Evolutionary conservation across 2,888 invertebrate genomes (phyloP).

Genomic region (Patella pellucida): DNA sequence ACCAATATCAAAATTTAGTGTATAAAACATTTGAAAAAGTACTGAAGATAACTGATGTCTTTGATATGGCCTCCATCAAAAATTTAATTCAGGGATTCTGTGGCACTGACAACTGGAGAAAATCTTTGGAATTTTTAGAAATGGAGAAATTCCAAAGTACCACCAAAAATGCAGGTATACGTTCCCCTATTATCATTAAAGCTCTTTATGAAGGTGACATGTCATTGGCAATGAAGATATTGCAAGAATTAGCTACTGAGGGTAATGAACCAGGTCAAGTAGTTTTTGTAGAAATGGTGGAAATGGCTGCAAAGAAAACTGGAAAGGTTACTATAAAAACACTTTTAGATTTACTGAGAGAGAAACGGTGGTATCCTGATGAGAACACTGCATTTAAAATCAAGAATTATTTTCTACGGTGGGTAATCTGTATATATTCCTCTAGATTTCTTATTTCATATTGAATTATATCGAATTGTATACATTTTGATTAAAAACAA

Average conservation of each 20-base stretch:
- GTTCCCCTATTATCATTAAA: slow-evolving; percentile 25
- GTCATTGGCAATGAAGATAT: slow-evolving; percentile 13
- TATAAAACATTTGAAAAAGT: slow-evolving; percentile 21
- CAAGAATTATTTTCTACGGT: slow-evolving; percentile 19
- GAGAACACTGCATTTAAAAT: slow-evolving; percentile 6
- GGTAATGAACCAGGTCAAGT: slow-evolving; percentile 18
- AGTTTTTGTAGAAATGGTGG: slow-evolving; percentile 21
- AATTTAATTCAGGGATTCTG: slow-evolving; percentile 34
- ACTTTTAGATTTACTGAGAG: slow-evolving; percentile 13
- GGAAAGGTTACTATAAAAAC: neutral
- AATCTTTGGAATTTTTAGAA: slow-evolving; percentile 35
- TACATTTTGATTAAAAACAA: no score
- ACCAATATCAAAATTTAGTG: slow-evolving; percentile 21
- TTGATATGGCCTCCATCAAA: slow-evolving; percentile 26
- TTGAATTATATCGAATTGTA: no score
- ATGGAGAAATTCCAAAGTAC: slow-evolving; percentile 24
- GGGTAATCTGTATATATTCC: neutral
- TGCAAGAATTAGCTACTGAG: slow-evolving; percentile 22
- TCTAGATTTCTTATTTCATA: neutral
- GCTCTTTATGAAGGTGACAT: slow-evolving; percentile 29
- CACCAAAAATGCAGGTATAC: slow-evolving; percentile 6
- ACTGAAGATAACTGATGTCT: slow-evolving; percentile 21
- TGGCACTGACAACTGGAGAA: slow-evolving; percentile 35
- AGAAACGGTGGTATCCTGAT: slow-evolving; percentile 22
- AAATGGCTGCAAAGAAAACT: slow-evolving; percentile 9